Base-by-base conservation (phyloP, 2,797 vertebrate genomes). In the Arrhamphus sclerolepis region DNA sequence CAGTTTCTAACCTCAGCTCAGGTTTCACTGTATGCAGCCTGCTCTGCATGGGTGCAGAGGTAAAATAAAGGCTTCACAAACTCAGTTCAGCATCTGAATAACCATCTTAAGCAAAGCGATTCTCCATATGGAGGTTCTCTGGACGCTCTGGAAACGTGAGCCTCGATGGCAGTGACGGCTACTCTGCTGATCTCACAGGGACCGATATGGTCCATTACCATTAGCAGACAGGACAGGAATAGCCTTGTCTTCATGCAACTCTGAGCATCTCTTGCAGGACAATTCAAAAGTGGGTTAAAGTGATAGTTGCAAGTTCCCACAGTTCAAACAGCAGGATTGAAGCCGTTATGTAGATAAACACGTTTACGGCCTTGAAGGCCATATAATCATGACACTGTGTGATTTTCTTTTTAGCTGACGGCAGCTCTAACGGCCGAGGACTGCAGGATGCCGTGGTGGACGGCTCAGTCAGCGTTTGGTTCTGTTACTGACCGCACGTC, bases 141-240 rank as follows among this genome's bases (percentile, higher is more conserved):
- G 42, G n/a, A n/a, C n/a, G n/a, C n/a, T 70, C 44, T 55, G 58
- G 76, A 7, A 69, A 84, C 21, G 8, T 63, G 76, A 86, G 46
- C 63, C 70, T 16, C 10, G 53, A 62, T 41, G 66, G 50, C n/a
- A 28, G 85, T 67, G 55, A 88, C 65, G 38, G 60, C 90, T 89
- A 74, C 89, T 52, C 50, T 65, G 72, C 75, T 77, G 75, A 86
- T 75, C 72, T 38, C 5, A 62, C 59, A 46, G 43, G 41, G 63
- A 66, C 74, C 64, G 67, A 31, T 59, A 51, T 21, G 63, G 61
- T 57, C 19, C 59, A 28, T 63, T 75, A 41, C 82, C 75, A 76
- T 87, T 62, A 11, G 19, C 56, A 85, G 85, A 72, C 72, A 50
- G 61, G 81, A 88, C 89, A 86, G 81, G 83, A 92, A 92, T 93